These are phyloP conservation scores for Xestia ashworthii DNA, from an alignment of 2,888 invertebrate species.

Conservation along the genomic window DNA sequence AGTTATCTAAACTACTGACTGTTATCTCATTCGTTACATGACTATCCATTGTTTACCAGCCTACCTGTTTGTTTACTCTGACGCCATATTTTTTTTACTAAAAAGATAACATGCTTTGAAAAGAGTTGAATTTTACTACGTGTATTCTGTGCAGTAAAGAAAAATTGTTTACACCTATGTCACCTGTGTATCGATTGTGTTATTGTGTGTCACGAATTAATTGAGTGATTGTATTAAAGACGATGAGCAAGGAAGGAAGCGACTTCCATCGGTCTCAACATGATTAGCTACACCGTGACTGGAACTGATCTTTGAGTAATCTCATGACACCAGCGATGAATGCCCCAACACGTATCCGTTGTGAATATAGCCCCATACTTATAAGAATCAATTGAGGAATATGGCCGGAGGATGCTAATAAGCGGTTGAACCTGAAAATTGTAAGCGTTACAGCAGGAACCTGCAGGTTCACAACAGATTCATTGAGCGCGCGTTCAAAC, in stretches of 20 bases:
- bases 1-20: conserved; percentile 12
- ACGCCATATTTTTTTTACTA: conserved; percentile 34
- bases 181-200: background rate
- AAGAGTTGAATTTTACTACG: background rate
- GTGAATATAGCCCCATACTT: conserved; percentile 12
- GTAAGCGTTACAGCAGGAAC: conserved; percentile 10
- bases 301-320: background rate
- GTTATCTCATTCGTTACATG: conserved; percentile 15
- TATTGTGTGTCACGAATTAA: conserved; percentile 7
- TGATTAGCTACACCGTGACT: background rate
- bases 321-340: background rate
- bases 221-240: background rate
- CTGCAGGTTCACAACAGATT: conserved; percentile 9
- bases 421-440: conserved; percentile 24
- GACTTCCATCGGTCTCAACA: background rate
- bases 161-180: conserved; percentile 5
- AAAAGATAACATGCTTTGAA: conserved; percentile 20
- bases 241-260: background rate
- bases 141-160: background rate
- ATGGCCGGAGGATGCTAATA: conserved; percentile 1
- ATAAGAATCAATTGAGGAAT: conserved; percentile 36
- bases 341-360: background rate
- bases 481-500: background rate
- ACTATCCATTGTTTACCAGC: conserved; percentile 12
- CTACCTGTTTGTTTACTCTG: conserved; percentile 23